Conservation (phyloP, 2,888 invertebrate genomes). For the Cinara cedri region DNA sequence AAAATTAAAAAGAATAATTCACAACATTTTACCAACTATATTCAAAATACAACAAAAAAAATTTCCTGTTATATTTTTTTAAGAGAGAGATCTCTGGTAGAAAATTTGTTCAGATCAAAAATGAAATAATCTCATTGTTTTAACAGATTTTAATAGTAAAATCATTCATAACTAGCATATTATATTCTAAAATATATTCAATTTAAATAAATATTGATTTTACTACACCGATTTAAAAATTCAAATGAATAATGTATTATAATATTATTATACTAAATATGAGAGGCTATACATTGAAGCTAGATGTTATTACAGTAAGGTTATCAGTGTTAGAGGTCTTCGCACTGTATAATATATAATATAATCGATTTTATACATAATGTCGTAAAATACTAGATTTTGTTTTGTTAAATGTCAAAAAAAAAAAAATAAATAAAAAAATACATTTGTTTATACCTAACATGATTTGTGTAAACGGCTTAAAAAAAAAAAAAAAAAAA, state of each 20-base stretch:
- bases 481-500: neutral
- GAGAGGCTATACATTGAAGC: constrained; percentile 4
- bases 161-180: too few species aligned
- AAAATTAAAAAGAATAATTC: too few species aligned
- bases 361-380: constrained; percentile 22
- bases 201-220: too few species aligned
- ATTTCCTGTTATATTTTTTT: too few species aligned
- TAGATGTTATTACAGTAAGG: constrained; percentile 23
- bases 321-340: constrained; percentile 42
- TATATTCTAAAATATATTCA: too few species aligned
- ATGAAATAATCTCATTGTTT: too few species aligned
- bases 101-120: too few species aligned
- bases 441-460: neutral
- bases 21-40: too few species aligned
- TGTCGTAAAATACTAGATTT: constrained; percentile 31
- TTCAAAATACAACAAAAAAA: too few species aligned
- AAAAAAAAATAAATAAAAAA: constrained; percentile 12
- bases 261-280: too few species aligned
- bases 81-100: too few species aligned
- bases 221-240: neutral
- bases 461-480: neutral
- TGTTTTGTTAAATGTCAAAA: constrained; percentile 26
- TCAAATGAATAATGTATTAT: neutral
- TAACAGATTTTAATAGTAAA: too few species aligned
- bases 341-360: constrained; percentile 8